These are phyloP conservation scores for Centropristis striata DNA, from an alignment of 2,113 vertebrate genomes.

Conservation along the genomic window DNA sequence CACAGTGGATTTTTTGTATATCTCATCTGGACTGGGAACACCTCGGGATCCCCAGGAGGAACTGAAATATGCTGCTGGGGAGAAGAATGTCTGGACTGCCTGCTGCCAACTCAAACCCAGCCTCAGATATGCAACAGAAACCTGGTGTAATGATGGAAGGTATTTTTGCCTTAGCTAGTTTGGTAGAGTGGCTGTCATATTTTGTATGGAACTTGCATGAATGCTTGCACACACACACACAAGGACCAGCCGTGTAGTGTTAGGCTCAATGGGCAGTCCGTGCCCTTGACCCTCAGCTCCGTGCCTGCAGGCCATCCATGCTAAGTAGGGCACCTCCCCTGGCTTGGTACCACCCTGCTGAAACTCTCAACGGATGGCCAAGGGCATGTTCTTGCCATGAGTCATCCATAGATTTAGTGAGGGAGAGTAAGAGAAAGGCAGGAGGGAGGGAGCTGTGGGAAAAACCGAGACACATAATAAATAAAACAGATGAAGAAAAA, in stretches of 20 bases:
- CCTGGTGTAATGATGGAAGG: not conserved
- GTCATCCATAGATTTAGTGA: slow-evolving; percentile 42
- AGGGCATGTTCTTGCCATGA: slow-evolving; percentile 40
- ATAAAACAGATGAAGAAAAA: slow-evolving; percentile 6
- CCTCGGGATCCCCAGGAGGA: not conserved
- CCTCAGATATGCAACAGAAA: not conserved
- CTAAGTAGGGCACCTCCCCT: slow-evolving; percentile 49
- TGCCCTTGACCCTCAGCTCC: slow-evolving; percentile 46
- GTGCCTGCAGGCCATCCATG: slow-evolving; percentile 29
- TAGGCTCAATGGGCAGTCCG: slow-evolving; percentile 18
- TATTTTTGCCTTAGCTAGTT: slow-evolving; percentile 1
- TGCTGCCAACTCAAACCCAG: not conserved
- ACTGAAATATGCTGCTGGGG: not conserved
- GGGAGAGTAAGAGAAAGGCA: slow-evolving; percentile 17
- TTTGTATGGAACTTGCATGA: not conserved
- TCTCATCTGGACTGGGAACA: not conserved
- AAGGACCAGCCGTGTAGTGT: slow-evolving; percentile 9
- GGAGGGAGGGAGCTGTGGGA: not conserved
- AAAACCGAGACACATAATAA: not conserved
- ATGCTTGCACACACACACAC: not conserved
- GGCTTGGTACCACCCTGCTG: slow-evolving; percentile 25
- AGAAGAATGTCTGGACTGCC: not conserved
- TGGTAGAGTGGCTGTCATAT: not conserved
- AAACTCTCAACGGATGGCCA: slow-evolving; percentile 31
- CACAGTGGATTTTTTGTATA: not conserved